Evolutionary conservation across 2,797 vertebrate species (phyloP).

Genomic region (Brachymystax lenok): DNA sequence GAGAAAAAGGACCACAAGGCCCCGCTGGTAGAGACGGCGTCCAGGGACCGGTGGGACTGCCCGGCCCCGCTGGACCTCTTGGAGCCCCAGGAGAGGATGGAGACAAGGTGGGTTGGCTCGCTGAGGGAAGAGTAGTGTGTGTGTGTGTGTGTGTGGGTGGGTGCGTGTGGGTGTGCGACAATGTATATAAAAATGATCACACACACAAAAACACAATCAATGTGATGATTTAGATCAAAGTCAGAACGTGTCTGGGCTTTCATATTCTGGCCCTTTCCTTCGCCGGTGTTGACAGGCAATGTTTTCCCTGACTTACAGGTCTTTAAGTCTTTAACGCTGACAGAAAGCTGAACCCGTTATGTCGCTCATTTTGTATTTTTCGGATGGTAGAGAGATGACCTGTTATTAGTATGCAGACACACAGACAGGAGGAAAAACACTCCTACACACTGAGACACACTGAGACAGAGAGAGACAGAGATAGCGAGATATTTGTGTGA

Average conservation of each 20-base stretch:
- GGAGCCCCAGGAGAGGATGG: conserved; percentile 97
- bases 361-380: conserved; percentile 33
- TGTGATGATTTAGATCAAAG: conserved; percentile 16
- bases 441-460: conserved; percentile 16
- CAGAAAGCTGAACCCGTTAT: conserved; percentile 24
- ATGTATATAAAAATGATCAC: background rate
- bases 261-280: conserved; percentile 20
- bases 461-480: conserved; percentile 13
- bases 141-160: background rate
- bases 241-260: too few species aligned
- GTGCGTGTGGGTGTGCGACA: background rate
- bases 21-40: conserved; percentile 96
- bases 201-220: conserved; percentile 15
- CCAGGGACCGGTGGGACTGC: conserved; percentile 97
- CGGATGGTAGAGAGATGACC: conserved; percentile 26
- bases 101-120: conserved; percentile 84
- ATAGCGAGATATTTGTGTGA: conserved; percentile 40
- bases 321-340: conserved; percentile 49
- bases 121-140: background rate
- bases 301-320: conserved; percentile 49
- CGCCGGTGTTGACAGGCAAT: conserved; percentile 46
- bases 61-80: conserved; percentile 93
- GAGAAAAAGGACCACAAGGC: conserved; percentile 97
- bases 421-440: conserved; percentile 22
- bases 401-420: conserved; percentile 47